These are phyloP conservation scores for Lordiphosa collinella DNA, from an alignment of 1,140 invertebrate species.

Conservation along the genomic window DNA sequence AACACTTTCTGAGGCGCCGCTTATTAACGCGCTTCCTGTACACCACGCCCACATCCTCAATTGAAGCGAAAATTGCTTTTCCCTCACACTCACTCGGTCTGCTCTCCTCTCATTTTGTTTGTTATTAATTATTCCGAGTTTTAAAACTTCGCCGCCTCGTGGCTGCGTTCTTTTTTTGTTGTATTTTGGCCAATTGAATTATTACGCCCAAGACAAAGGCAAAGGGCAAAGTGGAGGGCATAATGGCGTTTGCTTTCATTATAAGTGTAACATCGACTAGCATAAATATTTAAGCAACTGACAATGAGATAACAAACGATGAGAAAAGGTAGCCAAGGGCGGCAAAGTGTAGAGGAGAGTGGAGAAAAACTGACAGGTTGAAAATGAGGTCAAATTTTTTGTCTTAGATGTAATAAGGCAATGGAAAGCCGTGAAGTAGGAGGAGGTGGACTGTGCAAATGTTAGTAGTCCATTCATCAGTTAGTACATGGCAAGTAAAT, in stretches of 20 bases:
- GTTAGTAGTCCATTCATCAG: constrained; percentile 51
- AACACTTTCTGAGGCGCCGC: constrained; percentile 64
- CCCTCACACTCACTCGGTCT: constrained; percentile 28
- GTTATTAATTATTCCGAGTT: constrained; percentile 68
- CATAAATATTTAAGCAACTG: constrained; percentile 77
- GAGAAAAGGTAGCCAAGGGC: constrained; percentile 1
- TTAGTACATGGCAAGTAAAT: constrained; percentile 39
- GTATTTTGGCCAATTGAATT: constrained; percentile 75
- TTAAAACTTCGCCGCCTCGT: constrained; percentile 44
- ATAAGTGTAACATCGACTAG: constrained; percentile 22
- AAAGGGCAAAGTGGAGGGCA: constrained; percentile 15
- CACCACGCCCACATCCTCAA: constrained; percentile 70
- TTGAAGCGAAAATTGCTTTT: constrained; percentile 61
- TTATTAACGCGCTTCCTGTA: constrained; percentile 68
- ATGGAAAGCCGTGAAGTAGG: neutral
- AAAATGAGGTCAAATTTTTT: constrained; percentile 46
- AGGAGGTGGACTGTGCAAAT: constrained; percentile 20
- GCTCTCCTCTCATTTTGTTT: constrained; percentile 46
- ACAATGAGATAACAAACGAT: constrained; percentile 68
- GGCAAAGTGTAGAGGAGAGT: neutral
- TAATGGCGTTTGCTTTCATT: constrained; percentile 75
- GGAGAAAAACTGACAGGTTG: neutral
- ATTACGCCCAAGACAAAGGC: constrained; percentile 59
- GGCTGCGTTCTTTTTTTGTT: constrained; percentile 32
- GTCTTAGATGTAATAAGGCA: constrained; percentile 1